Evolutionary conservation across 2,888 invertebrate genomes (phyloP).

Genomic region (Ceriagrion tenellum): DNA sequence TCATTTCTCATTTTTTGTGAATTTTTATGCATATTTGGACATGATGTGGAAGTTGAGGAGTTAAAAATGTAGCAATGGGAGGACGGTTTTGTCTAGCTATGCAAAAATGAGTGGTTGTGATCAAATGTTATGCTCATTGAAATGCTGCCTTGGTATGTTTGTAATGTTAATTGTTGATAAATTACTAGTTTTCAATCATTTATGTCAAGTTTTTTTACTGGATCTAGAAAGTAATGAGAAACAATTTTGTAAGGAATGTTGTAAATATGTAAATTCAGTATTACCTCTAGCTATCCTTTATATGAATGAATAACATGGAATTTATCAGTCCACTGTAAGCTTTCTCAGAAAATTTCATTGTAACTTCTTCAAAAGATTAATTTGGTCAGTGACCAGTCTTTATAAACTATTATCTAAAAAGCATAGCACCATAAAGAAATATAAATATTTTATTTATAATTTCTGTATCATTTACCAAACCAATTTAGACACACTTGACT

Average conservation of each 20-base stretch:
- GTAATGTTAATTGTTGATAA: not conserved
- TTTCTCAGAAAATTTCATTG: not conserved
- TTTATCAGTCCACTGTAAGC: not conserved
- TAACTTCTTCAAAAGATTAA: not conserved
- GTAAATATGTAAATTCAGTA: constrained; percentile 27
- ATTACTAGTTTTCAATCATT: not conserved
- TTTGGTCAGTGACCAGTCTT: not conserved
- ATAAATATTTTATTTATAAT: not conserved
- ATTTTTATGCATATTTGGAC: not conserved
- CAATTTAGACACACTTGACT: too few relatives aligned
- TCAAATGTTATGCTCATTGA: not conserved
- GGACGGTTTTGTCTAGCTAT: not conserved
- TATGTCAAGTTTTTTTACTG: not conserved
- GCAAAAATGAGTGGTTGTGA: not conserved
- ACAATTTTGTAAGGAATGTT: not conserved
- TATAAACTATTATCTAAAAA: not conserved
- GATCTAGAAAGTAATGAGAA: not conserved
- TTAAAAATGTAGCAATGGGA: not conserved
- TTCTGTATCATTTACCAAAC: not conserved
- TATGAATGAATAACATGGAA: not conserved
- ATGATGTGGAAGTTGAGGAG: not conserved
- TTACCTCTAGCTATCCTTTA: not conserved
- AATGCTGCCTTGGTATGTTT: constrained; percentile 16
- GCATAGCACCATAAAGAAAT: not conserved
- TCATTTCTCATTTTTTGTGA: not conserved